phyloP scores from a whole-genome alignment of 2,888 invertebrate genomes.

The Dioctria rufipes region DNA sequence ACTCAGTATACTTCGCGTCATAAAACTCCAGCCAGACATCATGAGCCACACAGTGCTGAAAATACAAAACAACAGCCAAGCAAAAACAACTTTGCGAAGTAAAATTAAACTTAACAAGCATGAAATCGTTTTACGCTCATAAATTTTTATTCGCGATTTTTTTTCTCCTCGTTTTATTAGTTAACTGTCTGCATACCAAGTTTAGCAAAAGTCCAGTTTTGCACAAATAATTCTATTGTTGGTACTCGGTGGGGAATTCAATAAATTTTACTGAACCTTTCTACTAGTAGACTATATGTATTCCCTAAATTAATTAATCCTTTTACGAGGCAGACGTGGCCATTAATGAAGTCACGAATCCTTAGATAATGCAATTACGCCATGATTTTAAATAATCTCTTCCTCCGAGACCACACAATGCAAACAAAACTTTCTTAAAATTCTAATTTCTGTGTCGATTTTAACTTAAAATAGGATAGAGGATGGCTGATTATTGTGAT shows the following conservation, averaged over 20 bases:
- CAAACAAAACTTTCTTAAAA: too few species aligned
- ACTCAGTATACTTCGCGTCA: too few species aligned
- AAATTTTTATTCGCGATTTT: slow-evolving; percentile 40
- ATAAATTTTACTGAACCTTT: neutral
- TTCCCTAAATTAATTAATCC: slow-evolving; percentile 17
- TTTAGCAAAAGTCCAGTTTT: slow-evolving; percentile 29
- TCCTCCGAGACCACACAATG: too few species aligned
- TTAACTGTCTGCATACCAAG: slow-evolving; percentile 33
- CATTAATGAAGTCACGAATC: slow-evolving; percentile 20
- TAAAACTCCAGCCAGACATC: slow-evolving; percentile 11
- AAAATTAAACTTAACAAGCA: slow-evolving; percentile 47
- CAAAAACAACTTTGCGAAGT: slow-evolving; percentile 46
- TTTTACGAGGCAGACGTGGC: slow-evolving; percentile 1
- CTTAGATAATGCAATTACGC: neutral
- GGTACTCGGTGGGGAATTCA: neutral
- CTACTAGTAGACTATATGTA: neutral
- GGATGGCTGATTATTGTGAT: too few species aligned
- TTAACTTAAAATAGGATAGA: too few species aligned
- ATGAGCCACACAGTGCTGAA: slow-evolving; percentile 1
- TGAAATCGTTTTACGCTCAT: slow-evolving; percentile 43
- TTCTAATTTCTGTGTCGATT: too few species aligned
- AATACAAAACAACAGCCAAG: slow-evolving; percentile 3
- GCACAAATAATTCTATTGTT: slow-evolving; percentile 19
- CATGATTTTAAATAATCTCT: neutral
- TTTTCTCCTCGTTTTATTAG: slow-evolving; percentile 25